Evolutionary conservation across 2,797 vertebrate genomes (phyloP).

Genomic region (Galaxias olidus): DNA sequence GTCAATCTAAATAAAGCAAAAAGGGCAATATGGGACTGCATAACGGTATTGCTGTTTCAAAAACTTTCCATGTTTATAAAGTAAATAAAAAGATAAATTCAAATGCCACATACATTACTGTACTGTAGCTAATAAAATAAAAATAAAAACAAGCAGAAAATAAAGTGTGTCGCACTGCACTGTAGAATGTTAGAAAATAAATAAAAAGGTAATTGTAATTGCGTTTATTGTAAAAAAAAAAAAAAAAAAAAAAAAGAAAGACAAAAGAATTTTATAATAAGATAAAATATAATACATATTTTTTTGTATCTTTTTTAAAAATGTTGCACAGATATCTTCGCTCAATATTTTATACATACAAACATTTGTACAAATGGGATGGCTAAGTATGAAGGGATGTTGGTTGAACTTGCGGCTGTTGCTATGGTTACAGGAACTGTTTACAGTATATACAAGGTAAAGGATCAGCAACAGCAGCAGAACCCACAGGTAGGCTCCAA

Average conservation of each 20-base stretch:
- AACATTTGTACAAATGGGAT: slow-evolving; percentile 91
- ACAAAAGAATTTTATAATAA: slow-evolving; percentile 79
- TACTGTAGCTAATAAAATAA: slow-evolving; percentile 71
- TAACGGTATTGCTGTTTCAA: slow-evolving; percentile 83
- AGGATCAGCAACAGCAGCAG: slow-evolving; percentile 79
- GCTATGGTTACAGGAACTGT: slow-evolving; percentile 85
- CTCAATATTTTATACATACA: slow-evolving; percentile 82
- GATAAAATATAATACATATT: slow-evolving; percentile 80
- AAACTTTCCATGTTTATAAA: slow-evolving; percentile 82
- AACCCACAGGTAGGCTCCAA: slow-evolving; percentile 68
- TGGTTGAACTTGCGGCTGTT: slow-evolving; percentile 83
- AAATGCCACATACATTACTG: slow-evolving; percentile 86
- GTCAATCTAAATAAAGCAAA: slow-evolving; percentile 56
- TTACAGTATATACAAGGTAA: slow-evolving; percentile 94
- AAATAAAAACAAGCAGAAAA: slow-evolving; percentile 3
- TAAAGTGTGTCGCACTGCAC: slow-evolving; percentile 45
- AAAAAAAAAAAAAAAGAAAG: slow-evolving; percentile 75
- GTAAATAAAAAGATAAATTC: slow-evolving; percentile 86
- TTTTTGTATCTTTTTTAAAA: slow-evolving; percentile 73
- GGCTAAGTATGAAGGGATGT: slow-evolving; percentile 77
- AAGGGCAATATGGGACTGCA: slow-evolving; percentile 61
- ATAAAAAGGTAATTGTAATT: slow-evolving; percentile 89
- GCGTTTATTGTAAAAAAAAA: slow-evolving; percentile 78
- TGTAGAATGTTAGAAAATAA: slow-evolving; percentile 87
- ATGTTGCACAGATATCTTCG: slow-evolving; percentile 73